Conservation (phyloP, 2,797 vertebrate species). For the Aeoliscus strigatus region DNA sequence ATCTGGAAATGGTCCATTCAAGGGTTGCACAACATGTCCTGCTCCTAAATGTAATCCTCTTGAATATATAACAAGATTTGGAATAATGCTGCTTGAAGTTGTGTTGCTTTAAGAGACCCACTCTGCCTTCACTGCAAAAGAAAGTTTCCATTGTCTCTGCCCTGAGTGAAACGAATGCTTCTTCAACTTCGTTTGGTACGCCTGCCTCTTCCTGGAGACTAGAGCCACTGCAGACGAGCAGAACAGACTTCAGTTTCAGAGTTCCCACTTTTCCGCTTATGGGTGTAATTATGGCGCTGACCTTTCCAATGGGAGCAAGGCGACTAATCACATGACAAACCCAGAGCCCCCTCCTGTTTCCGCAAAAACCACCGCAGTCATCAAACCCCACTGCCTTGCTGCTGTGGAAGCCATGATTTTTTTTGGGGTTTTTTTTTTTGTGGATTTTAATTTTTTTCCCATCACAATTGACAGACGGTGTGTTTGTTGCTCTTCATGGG, state of each 20-base stretch:
- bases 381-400: constrained; percentile 26
- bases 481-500: constrained; percentile 35
- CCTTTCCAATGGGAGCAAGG: constrained; percentile 64
- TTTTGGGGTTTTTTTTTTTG: constrained; percentile 36
- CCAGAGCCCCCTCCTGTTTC: constrained; percentile 30
- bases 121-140: constrained; percentile 17
- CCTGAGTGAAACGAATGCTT: constrained; percentile 61
- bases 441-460: constrained; percentile 32
- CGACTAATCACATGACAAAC: constrained; percentile 53
- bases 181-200: constrained; percentile 56
- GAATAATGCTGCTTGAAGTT: constrained; percentile 18
- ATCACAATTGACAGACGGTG: no score
- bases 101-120: no score
- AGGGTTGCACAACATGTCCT: constrained; percentile 23
- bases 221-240: constrained; percentile 48
- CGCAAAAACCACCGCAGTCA: constrained; percentile 44
- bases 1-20: constrained; percentile 54
- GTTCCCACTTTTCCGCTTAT: constrained; percentile 64
- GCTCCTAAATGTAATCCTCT: constrained; percentile 24
- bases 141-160: constrained; percentile 67
- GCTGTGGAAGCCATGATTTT: constrained; percentile 35
- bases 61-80: constrained; percentile 20
- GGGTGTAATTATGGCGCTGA: constrained; percentile 75
- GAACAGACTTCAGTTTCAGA: constrained; percentile 46
- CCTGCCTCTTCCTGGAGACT: constrained; percentile 23